Evolutionary conservation across 2,113 vertebrate genomes (phyloP).

Genomic region (Cettia cetti): DNA sequence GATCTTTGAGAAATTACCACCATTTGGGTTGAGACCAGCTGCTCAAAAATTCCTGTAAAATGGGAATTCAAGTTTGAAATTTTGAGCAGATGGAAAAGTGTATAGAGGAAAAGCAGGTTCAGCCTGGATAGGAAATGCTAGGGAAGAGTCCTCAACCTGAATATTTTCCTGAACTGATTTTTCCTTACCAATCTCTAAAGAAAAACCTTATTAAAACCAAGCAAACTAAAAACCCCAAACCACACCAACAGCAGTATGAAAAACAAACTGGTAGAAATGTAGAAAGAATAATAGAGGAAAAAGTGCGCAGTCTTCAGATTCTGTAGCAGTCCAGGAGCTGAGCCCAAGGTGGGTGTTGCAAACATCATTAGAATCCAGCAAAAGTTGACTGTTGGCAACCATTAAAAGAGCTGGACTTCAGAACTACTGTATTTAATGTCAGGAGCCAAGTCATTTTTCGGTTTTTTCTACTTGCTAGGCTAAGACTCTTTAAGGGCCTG

Average conservation of each 20-base stretch:
- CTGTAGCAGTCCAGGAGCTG: not conserved
- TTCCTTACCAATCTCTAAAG: not conserved
- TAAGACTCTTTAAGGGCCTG: not conserved
- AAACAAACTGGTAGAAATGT: not conserved
- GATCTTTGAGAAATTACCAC: not conserved
- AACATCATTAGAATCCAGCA: not conserved
- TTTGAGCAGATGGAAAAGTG: not conserved
- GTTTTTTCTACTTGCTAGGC: not conserved
- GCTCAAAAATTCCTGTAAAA: not conserved
- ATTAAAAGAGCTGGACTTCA: not conserved
- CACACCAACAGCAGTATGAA: not conserved
- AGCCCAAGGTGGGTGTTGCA: not conserved
- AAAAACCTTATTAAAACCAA: not conserved
- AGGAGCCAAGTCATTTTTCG: not conserved
- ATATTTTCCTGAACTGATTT: not conserved
- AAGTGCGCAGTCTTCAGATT: not conserved
- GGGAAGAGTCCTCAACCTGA: not conserved
- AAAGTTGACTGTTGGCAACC: not conserved
- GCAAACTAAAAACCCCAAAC: not conserved
- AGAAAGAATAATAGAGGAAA: not conserved
- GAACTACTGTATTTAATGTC: not conserved
- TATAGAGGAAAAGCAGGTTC: not conserved
- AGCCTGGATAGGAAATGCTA: not conserved
- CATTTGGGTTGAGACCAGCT: not conserved
- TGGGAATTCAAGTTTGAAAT: not conserved